Conservation (phyloP, 64 coral and sea anemone genomes). For the Platygyra sinensis region DNA sequence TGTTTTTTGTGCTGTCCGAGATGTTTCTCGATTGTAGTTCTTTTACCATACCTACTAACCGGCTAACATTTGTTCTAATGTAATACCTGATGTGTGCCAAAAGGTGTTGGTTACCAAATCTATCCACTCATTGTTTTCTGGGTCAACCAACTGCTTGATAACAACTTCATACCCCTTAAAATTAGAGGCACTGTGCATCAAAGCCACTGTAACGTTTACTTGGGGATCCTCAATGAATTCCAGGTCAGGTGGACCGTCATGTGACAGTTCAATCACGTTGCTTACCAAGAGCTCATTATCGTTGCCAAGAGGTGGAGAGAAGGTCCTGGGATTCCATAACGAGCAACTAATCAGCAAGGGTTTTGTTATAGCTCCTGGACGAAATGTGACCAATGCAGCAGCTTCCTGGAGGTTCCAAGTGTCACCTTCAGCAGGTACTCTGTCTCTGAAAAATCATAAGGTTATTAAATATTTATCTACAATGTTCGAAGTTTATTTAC, state of each 20-base stretch:
- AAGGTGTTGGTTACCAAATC: not conserved
- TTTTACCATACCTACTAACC: too few relatives aligned
- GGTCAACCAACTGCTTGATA: not conserved
- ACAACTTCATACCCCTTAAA: constrained; percentile 10
- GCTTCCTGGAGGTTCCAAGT: not conserved
- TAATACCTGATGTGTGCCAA: too few relatives aligned
- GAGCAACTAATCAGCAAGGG: not conserved
- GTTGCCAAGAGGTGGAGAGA: not conserved
- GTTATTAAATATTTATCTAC: too few relatives aligned
- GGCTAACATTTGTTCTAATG: too few relatives aligned
- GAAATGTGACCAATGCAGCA: not conserved
- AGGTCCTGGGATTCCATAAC: not conserved
- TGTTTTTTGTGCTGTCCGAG: too few relatives aligned
- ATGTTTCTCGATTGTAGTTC: too few relatives aligned
- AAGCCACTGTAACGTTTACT: not conserved
- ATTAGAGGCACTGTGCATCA: constrained; percentile 5
- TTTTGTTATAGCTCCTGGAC: not conserved
- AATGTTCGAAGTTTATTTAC: too few relatives aligned
- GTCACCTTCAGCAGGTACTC: not conserved
- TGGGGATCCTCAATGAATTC: not conserved
- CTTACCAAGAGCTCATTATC: not conserved
- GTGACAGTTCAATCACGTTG: constrained; percentile 8
- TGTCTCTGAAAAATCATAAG: not conserved
- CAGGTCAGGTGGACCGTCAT: not conserved
- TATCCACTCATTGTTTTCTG: constrained; percentile 10